These are phyloP conservation scores for Diogma glabrata DNA, from an alignment of 2,888 invertebrate species.

Conservation along the genomic window DNA sequence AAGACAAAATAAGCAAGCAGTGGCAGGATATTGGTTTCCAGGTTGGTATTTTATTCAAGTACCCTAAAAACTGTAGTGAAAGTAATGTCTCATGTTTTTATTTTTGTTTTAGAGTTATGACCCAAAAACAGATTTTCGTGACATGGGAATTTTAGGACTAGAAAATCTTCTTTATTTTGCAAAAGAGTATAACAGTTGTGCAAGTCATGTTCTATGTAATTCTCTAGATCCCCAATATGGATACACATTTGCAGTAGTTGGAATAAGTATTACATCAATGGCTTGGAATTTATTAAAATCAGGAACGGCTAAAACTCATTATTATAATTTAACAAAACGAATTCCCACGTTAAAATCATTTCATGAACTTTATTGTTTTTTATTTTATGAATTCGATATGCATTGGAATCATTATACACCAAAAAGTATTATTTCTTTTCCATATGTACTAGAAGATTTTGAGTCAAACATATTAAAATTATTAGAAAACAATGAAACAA, in stretches of 20 bases:
- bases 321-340: conserved; percentile 68
- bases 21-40: conserved; percentile 97
- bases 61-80: too few relatives aligned
- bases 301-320: conserved; percentile 78
- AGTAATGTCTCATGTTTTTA: too few relatives aligned
- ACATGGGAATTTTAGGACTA: conserved; percentile 91
- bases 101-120: conserved; percentile 94
- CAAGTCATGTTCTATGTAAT: conserved; percentile 72
- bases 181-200: conserved; percentile 63
- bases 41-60: conserved; percentile 33
- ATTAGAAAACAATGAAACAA: conserved; percentile 54
- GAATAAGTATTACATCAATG: conserved; percentile 91
- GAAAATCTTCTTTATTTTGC: conserved; percentile 86
- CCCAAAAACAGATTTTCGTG: conserved; percentile 95
- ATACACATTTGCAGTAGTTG: conserved; percentile 82
- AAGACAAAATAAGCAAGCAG: conserved; percentile 69
- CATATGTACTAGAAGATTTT: conserved; percentile 73
- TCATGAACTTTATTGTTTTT: conserved; percentile 86
- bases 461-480: conserved; percentile 58
- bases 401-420: conserved; percentile 91
- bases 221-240: conserved; percentile 83
- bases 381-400: conserved; percentile 89
- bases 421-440: conserved; percentile 91
- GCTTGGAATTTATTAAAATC: conserved; percentile 69
- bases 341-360: conserved; percentile 63